These are phyloP conservation scores for Teleiodes luculella DNA, from an alignment of 2,888 invertebrate genomes.

Conservation along the genomic window DNA sequence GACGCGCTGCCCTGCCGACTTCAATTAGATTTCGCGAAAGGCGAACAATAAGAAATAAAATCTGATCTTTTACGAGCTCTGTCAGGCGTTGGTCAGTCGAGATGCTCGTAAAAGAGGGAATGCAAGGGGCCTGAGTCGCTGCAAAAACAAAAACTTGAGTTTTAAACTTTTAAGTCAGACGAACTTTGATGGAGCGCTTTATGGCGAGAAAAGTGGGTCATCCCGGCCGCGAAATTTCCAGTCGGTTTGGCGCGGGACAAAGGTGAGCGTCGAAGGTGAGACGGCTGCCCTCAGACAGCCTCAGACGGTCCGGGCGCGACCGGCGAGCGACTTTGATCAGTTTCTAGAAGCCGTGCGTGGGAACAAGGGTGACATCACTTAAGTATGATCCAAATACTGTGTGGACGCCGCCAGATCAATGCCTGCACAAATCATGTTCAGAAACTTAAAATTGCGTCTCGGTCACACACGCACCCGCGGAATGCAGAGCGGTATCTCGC, in stretches of 20 bases:
- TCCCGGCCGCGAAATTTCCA: constrained; percentile 35
- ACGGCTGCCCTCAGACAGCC: background rate
- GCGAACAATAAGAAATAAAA: constrained; percentile 78
- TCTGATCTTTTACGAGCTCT: constrained; percentile 71
- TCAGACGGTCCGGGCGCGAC: background rate
- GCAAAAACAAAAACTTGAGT: constrained; percentile 59
- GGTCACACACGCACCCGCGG: constrained; percentile 57
- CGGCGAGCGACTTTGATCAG: constrained; percentile 4
- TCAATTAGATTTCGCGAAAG: constrained; percentile 77
- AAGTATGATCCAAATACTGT: background rate
- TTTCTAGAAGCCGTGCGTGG: background rate
- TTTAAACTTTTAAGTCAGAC: constrained; percentile 44
- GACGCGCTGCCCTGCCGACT: constrained; percentile 48
- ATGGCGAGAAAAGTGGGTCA: constrained; percentile 67
- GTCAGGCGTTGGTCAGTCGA: constrained; percentile 66
- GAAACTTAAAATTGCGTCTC: constrained; percentile 50
- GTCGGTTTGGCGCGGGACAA: constrained; percentile 29
- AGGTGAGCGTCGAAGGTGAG: constrained; percentile 14
- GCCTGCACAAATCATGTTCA: constrained; percentile 24
- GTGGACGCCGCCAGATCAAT: background rate
- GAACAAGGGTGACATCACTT: background rate
- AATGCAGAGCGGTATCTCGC: constrained; percentile 74
- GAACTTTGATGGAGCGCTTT: constrained; percentile 64
- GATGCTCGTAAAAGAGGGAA: constrained; percentile 68
- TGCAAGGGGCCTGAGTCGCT: constrained; percentile 64